Base-by-base conservation (phyloP, 2,113 vertebrate genomes). In the Lethenteron camtschaticum region DNA sequence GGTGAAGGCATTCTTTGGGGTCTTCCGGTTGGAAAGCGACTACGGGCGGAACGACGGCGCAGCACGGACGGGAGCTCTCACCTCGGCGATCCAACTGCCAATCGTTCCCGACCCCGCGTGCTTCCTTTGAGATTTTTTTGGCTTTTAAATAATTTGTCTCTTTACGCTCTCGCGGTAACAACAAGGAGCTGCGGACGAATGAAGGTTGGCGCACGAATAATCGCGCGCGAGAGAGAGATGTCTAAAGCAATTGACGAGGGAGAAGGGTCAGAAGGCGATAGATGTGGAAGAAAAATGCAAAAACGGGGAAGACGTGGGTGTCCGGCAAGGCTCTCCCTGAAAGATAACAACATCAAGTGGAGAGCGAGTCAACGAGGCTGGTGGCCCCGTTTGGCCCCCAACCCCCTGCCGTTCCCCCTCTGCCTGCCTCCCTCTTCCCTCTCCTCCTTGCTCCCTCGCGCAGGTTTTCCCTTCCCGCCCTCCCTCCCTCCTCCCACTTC, bases 401-500 rank as follows among this genome's bases (percentile, higher is more conserved):
- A 14, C 16, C 59, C 59, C 59, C 59, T 63, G 13, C 59, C 7
- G 13, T 18, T 63, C 59, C 59, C 59, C 59, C 7, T 63, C 16
- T 3, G 3, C 59, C 59, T 16, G 13, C 59, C 59, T 18, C 59
- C 59, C 16, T 18, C 59, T 18, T 16, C 59, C 59, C 16, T 16
- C 59, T 16, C 12, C 16, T 16, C 59, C 59, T 16, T 63, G 3
- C 6, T 18, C 59, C 59, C 8, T 63, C 59, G 59, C 3, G 5
- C 59, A 13, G 13, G 13, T 63, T 18, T 18, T 18, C 59, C 16
- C 16, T 18, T 63, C 59, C 16, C 16, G 13, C 59, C 59, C 59
- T 63, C 59, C 59, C 59, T 18, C 16, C 59, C 59, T 63, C 59
- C 59, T 63, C 59, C 59, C 59, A 13, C 59, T 63, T 63, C 59